Conservation (phyloP, 2,113 vertebrate genomes). For the Peucedramus taeniatus region DNA sequence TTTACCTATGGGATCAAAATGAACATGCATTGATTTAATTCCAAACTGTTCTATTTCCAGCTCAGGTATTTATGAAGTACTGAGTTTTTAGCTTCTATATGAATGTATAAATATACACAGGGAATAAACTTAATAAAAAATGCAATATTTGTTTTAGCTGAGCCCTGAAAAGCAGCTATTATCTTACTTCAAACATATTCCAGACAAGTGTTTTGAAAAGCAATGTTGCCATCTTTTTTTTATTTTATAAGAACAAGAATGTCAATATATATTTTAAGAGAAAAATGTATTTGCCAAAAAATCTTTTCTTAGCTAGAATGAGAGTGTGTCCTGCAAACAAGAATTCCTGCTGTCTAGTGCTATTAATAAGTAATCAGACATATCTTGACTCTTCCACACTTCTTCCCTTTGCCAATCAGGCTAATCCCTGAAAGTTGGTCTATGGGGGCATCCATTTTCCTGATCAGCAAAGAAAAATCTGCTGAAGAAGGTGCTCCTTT, state of each 20-base stretch:
- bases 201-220: not conserved
- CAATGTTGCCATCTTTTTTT: not conserved
- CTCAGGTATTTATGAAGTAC: not conserved
- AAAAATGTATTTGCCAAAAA: not conserved
- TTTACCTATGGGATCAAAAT: not conserved
- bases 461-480: not conserved
- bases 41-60: not conserved
- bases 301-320: not conserved
- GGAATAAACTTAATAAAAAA: not conserved
- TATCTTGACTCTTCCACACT: not conserved
- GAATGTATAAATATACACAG: not conserved
- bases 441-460: not conserved
- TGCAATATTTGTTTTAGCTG: conserved; percentile 10
- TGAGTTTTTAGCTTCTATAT: not conserved
- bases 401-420: not conserved
- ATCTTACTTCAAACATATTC: not conserved
- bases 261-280: not conserved
- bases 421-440: not conserved
- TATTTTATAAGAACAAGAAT: not conserved
- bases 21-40: not conserved
- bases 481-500: not conserved
- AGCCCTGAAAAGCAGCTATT: not conserved
- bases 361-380: not conserved
- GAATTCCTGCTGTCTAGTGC: not conserved
- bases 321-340: not conserved